Evolutionary conservation across 2,113 vertebrate genomes (phyloP).

Genomic region (Limanda limanda): DNA sequence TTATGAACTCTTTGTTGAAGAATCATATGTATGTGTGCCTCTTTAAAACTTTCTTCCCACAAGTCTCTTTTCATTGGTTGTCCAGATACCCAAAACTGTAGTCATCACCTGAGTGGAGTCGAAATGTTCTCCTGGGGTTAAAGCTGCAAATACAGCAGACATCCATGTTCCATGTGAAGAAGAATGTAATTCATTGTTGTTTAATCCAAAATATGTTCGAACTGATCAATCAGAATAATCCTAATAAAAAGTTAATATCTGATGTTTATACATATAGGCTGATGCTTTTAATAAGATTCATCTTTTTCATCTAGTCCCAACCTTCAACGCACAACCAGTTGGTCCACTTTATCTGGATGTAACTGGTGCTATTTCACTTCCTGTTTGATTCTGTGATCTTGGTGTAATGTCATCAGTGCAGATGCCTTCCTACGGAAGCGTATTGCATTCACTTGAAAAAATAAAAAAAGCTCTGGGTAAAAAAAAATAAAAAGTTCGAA

Average conservation of each 20-base stretch:
- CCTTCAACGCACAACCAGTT: background rate
- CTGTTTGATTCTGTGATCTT: slow-evolving; percentile 42
- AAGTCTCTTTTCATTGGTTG: too few relatives aligned
- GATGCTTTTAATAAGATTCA: background rate
- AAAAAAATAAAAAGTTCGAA: too few relatives aligned
- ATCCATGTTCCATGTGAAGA: background rate
- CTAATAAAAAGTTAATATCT: background rate
- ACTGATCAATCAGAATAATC: background rate
- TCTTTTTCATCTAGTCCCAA: background rate
- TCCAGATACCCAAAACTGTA: too few relatives aligned
- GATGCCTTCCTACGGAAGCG: slow-evolving; percentile 72
- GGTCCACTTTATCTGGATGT: slow-evolving; percentile 31
- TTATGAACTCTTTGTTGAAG: too few relatives aligned
- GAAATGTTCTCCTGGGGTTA: slow-evolving; percentile 39
- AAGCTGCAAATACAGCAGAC: background rate
- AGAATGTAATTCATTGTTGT: background rate
- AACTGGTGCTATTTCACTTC: slow-evolving; percentile 43
- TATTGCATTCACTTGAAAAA: too few relatives aligned
- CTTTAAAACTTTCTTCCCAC: too few relatives aligned
- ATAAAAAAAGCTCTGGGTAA: too few relatives aligned
- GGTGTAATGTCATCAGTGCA: slow-evolving; percentile 62
- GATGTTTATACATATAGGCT: background rate
- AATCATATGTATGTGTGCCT: too few relatives aligned
- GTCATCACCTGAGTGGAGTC: too few relatives aligned
- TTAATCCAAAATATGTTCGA: background rate